These are phyloP conservation scores for Tokudaia muenninki DNA, from an alignment of 2,797 vertebrate genomes.

Conservation along the genomic window DNA sequence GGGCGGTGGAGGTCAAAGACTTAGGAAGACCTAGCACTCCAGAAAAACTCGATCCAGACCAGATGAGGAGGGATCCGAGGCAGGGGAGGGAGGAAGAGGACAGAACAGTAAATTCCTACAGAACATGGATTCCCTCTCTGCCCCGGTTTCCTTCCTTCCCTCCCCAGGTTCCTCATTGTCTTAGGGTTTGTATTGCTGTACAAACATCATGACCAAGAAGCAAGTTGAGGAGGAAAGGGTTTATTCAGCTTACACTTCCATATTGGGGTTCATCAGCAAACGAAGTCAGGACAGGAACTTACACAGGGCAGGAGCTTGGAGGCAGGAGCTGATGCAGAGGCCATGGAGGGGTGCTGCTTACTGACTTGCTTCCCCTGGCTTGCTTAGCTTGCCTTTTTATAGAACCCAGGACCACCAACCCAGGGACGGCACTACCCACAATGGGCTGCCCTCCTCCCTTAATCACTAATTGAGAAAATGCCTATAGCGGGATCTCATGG, in stretches of 20 bases:
- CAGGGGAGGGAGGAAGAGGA: too few relatives aligned
- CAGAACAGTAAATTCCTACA: neutral
- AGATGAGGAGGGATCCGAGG: neutral
- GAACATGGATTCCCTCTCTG: too few relatives aligned
- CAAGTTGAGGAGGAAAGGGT: neutral
- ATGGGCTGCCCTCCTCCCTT: neutral
- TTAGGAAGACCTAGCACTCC: neutral
- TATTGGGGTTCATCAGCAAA: neutral
- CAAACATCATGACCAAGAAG: neutral
- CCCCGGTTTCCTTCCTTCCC: rapidly evolving
- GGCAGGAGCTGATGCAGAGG: neutral
- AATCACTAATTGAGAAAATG: neutral
- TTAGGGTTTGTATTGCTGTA: neutral
- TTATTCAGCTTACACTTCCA: neutral
- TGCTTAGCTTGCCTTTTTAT: neutral
- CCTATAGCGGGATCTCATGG: neutral
- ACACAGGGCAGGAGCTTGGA: neutral
- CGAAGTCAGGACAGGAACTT: neutral
- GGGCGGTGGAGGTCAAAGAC: neutral
- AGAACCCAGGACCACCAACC: neutral
- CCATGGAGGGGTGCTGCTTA: neutral
- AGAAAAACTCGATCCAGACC: neutral
- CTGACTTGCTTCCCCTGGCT: neutral
- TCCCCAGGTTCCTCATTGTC: neutral
- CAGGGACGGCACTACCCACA: neutral